These are phyloP conservation scores for Myripristis jacobus DNA, from an alignment of 2,797 vertebrate genomes.

Conservation along the genomic window DNA sequence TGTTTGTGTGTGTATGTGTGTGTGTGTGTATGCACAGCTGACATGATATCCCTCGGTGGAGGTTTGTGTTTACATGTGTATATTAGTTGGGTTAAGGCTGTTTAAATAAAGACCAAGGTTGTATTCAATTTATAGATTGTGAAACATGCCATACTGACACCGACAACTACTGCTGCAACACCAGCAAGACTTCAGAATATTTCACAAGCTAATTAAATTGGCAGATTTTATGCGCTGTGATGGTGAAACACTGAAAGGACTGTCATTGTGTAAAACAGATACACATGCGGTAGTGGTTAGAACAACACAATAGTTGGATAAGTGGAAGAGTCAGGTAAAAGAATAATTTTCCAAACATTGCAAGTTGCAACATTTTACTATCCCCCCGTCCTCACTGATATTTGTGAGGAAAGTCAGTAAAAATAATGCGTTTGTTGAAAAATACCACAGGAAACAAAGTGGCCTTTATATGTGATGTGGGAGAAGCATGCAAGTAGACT, in stretches of 20 bases:
- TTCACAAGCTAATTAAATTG: conserved; percentile 9
- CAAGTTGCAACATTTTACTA: too few relatives aligned
- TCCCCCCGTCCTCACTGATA: background rate
- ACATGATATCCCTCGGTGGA: conserved; percentile 30
- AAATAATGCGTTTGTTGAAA: background rate
- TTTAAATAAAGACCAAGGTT: conserved; percentile 19
- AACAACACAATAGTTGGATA: background rate
- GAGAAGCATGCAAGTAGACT: background rate
- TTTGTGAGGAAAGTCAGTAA: background rate
- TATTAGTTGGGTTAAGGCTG: conserved; percentile 12
- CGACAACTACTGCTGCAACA: background rate
- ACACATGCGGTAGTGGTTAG: background rate
- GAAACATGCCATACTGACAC: conserved; percentile 5
- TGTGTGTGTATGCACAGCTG: conserved; percentile 47
- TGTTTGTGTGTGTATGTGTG: conserved; percentile 33
- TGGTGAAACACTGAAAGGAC: background rate
- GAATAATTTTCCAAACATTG: too few relatives aligned
- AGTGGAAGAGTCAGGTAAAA: background rate
- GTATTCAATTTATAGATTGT: conserved; percentile 27
- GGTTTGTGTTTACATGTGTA: conserved; percentile 34
- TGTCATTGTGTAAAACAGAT: background rate
- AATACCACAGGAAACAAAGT: background rate
- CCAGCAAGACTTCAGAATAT: conserved; percentile 18
- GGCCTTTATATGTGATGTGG: background rate
- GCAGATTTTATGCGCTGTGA: background rate